Evolutionary conservation across 92 coral and sea anemone species (phyloP), one percentile per base, ranked within the genome.

Genomic region (Epizoanthus ramosus): DNA sequence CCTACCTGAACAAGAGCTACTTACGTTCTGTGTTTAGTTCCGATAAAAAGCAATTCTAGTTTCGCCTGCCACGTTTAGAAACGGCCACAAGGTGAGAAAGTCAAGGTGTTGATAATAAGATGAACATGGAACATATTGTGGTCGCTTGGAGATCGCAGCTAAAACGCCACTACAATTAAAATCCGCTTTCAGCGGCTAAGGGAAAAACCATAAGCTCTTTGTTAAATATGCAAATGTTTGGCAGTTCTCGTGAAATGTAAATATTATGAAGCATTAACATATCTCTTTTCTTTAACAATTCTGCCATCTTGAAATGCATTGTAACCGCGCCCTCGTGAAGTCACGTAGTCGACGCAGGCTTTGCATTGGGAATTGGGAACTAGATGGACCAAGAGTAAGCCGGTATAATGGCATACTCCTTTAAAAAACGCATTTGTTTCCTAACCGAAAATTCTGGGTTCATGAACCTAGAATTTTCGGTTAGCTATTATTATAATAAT

Each of bases 121-220:
- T 5, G 22, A 35, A 31, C 28, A 17, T 47, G 76, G 33, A 43
- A 47, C 57, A n/a, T 53, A 25, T 43, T 7, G 47, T 70, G 19
- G 70, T 83, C 68, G 72, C 87, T 69, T 63, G 41, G 68, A 31
- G 47, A 64, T 64, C 68, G 8, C 71, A 10, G 50, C 74, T 47
- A 77, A 54, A 80, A 39, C 80, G 68, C 71, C 88, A 50, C 54
- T 59, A 25, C 53, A 80, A 23, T 15, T 23, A 53, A 79, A 73
- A 37, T 53, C 60, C 12, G 66, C 73, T 80, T 54, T 74, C 92
- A 84, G 92, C 87, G 88, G 94, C 94, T 88, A 85, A 74, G 97
- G 97, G 97, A 87, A 93, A 93, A 93, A 89, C 97, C 97, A 91
- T 90, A 65, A 53, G 33, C 33, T 47, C 72, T 67, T 66, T 83